phyloP scores from a whole-genome alignment of 2,888 invertebrate genomes.

The Torymus aiolomorphi region DNA sequence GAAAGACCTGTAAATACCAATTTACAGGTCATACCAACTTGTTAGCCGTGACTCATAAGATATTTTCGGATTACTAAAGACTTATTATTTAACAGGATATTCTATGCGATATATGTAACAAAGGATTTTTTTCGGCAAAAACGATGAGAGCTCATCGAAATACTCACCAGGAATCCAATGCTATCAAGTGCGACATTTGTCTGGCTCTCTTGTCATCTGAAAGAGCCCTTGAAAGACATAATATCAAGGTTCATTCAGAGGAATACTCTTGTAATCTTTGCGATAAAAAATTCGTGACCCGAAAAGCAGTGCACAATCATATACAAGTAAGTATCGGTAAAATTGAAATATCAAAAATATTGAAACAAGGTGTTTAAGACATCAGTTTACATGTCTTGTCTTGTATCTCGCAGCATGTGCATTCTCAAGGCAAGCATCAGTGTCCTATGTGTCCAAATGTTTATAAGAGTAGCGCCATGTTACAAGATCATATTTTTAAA shows the following conservation, averaged over 20 bases:
- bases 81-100: slow-evolving; percentile 13
- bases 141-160: slow-evolving; percentile 46
- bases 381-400: background rate
- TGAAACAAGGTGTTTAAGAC: too few relatives aligned
- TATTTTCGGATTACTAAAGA: background rate
- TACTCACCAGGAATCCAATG: slow-evolving; percentile 39
- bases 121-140: slow-evolving; percentile 35
- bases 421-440: slow-evolving; percentile 32
- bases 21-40: background rate
- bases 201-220: slow-evolving; percentile 9
- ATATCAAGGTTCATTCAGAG: slow-evolving; percentile 29
- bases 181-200: slow-evolving; percentile 46
- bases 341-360: background rate
- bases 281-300: slow-evolving; percentile 35
- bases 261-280: slow-evolving; percentile 39
- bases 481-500: slow-evolving; percentile 47
- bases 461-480: slow-evolving; percentile 43
- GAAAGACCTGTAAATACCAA: too few relatives aligned
- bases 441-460: slow-evolving; percentile 40
- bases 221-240: slow-evolving; percentile 34
- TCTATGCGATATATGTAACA: slow-evolving; percentile 37
- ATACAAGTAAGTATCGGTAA: slow-evolving; percentile 37
- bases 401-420: slow-evolving; percentile 38
- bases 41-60: background rate
- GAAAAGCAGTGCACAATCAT: slow-evolving; percentile 46